A percentile compares a stretch with the other conserved stretches of the same genome.
These are phyloP conservation scores for Stenodera caucasica DNA, from an alignment of 2,888 invertebrate species.

Conservation along the genomic window DNA sequence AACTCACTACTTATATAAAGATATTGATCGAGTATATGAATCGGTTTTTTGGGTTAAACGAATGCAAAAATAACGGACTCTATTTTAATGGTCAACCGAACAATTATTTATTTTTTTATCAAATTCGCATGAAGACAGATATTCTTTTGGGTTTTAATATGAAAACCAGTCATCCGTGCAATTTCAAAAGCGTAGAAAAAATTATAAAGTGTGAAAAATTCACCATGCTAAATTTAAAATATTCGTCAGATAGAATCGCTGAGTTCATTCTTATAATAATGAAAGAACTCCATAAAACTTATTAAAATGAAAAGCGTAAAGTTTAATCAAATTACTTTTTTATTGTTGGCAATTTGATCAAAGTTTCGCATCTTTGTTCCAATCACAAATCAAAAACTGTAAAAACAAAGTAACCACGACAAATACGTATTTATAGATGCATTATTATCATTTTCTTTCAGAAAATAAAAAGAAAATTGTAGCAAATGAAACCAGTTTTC, in stretches of 20 bases:
- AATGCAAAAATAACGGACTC: constrained; percentile 30
- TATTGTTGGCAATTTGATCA: too few species aligned
- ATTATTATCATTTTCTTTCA: too few species aligned
- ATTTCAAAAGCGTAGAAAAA: neutral
- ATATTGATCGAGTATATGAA: constrained; percentile 12
- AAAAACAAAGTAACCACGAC: too few species aligned
- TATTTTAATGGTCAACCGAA: constrained; percentile 4
- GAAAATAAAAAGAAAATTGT: too few species aligned
- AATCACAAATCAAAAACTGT: neutral
- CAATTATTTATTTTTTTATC: neutral
- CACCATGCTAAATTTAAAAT: neutral
- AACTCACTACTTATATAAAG: constrained; percentile 13
- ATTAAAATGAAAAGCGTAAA: neutral
- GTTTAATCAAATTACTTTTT: neutral
- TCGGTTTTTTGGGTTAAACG: constrained; percentile 30
- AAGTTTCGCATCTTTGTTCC: too few species aligned
- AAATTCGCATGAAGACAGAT: constrained; percentile 13
- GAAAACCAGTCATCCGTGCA: neutral
- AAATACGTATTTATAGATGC: too few species aligned
- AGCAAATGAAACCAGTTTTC: constrained; percentile 40
- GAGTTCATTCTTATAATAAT: too few species aligned
- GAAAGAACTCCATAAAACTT: too few species aligned
- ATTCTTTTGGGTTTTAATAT: too few species aligned
- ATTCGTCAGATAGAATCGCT: neutral
- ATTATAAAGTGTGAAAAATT: too few species aligned